Base-by-base conservation (phyloP, 2,888 invertebrate genomes). In the Himalopsyche japonica region DNA sequence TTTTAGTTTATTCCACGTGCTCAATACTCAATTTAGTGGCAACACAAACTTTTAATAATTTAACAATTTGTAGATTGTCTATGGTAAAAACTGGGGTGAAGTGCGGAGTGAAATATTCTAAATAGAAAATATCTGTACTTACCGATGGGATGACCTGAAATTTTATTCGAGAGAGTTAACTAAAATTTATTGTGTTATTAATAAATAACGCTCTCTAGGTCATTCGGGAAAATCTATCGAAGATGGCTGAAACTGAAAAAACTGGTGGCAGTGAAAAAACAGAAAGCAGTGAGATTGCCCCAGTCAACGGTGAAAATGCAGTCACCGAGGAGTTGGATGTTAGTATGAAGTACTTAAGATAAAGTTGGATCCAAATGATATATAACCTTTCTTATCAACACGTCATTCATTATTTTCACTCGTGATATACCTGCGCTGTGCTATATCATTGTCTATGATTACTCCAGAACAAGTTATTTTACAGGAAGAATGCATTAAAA, bases 321-420 rank as follows among this genome's bases (percentile, higher is more conserved):
- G 32, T 57, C 47, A 18, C 47, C 20, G 77, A 32, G 48, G 84
- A 84, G 49, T 20, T 64, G 32, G 84, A 84, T 78, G 84, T 84
- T 30, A 84, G 84, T 81, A 27, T 37, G 12, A 27, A 47, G 7
- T 81, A 6, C 27, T 34, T 80, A 3, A 24, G 47, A 20, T 79
- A 3, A 48, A 47, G 20, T 37, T 37, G n/a, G 3, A n/a, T 20
- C 7, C n/a, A 12, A 48, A 79, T 78, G 18, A n/a, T n/a, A n/a
- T 43, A 18, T 79, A 4, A 34, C 20, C 8, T 20, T 57, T 57
- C 57, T 8, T 20, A 20, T 24, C 57, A 57, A 57, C 57, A 57
- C 24, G 57, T 57, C 57, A 57, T 57, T 20, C 20, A 24, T 57
- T 57, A 57, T 57, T 57, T 57, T 20, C 49, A 49, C 49, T 49